Evolutionary conservation across 2,113 vertebrate genomes (phyloP), one percentile per base, ranked within the genome.

Genomic region (Saccopteryx leptura): DNA sequence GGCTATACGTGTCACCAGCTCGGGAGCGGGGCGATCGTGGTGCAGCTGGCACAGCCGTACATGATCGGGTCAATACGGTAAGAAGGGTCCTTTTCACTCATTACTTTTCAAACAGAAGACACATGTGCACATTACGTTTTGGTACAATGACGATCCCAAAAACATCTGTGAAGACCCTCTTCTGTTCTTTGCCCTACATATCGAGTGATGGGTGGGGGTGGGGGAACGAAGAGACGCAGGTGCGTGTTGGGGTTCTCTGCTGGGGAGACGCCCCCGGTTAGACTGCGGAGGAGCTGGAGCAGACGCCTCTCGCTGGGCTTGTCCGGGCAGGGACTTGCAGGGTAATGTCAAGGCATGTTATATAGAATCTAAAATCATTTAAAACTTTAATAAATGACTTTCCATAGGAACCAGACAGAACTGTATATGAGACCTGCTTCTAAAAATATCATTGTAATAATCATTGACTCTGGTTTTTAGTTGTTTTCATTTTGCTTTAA

Each of bases 1-100:
- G 99, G 99, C 10, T 99, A 99, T 98, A 99, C 99, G 0, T 99
- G 99, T 94, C 99, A 99, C 85, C 99, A 99, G 98, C 99, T 99
- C 87, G 99, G 99, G 75, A 99, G 99, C 0, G 99, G 99, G 15
- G 99, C 99, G 2, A 99, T 99, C 56, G 99, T 99, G 82, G 99
- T 99, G 75, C 99, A 99, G 95, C 98, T 99, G 52, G 99, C 99
- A 33, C 99, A 99, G 97, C 99, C 99, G 0, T 99, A 99, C 98
- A 98, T 99, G 98, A 98, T 99, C 3, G 98, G 98, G 10, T 99
- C 99, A 0, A 98, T 99, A 97, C 98, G 99, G 99, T 99, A 98
- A 98, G 98, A 90, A 75, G 61, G 88, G 97, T 87, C 2, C 91
- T 98, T 97, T 94, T 95, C 69, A 94, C 52, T 78, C 12, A 33